Evolutionary conservation across 2,888 invertebrate species (phyloP), one percentile per base, ranked within the genome.

Genomic region (Sphaerophoria taeniata): DNA sequence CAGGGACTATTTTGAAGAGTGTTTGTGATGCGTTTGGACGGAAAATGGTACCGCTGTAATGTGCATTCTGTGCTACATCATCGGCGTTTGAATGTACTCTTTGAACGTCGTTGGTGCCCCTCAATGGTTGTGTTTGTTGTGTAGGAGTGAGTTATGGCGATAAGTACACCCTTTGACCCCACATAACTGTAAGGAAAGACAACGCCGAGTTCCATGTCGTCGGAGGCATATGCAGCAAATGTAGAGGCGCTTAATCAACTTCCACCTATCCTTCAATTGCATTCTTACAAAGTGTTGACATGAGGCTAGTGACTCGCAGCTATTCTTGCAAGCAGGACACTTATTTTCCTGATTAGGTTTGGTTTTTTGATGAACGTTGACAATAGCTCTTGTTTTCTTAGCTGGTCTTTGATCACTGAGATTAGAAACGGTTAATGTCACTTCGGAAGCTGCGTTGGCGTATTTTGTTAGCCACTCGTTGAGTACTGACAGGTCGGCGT

Each of bases 81-180:
- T n/a, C 34, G 12, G 33, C 34, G 1, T 39, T 12, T 16, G 60
- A 24, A 6, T 61, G 14, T 12, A 47, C 6, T 39, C 1, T 36
- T 39, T 39, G 2, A 69, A 51, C n/a, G 65, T 55, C 51, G 31
- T 56, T 7, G 16, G 11, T 14, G 51, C 5, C 70, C n/a, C 34
- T 47, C 31, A 7, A 16, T 39, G 61, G 31, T 24, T 6, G 14
- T 43, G 61, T 51, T 45, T 51, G 9, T 77, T 87, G 51, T 87
- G 85, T 12, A 85, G 36, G 9, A 87, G 70, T 0, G 78, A 31
- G 39, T 87, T 70, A 45, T 84, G 84, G 4, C 77, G 63, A 49
- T 56, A 76, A 5, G 60, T 79, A 14, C 82, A 79, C 31, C 75
- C 58, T 36, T 70, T 47, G 2, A 74, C 33, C 6, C 58, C 72